Evolutionary conservation across 2,113 vertebrate species (phyloP).

Genomic region (Percopsis transmontana): DNA sequence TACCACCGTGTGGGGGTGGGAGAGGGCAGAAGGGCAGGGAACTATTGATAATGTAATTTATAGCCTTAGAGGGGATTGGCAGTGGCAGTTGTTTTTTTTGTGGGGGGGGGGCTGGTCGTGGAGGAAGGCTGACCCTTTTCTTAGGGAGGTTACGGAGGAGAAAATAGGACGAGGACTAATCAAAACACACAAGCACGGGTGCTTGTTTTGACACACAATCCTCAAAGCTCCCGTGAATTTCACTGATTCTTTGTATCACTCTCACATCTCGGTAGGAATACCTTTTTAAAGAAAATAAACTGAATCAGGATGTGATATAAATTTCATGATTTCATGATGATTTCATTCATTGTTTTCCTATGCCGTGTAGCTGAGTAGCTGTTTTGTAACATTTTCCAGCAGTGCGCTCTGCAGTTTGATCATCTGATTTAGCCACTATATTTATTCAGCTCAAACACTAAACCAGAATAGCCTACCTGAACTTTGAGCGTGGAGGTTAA

Average conservation of each 20-base stretch:
- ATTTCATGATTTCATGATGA: too few relatives aligned
- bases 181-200: background rate
- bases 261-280: background rate
- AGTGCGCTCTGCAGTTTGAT: conserved; percentile 27
- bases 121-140: conserved; percentile 13
- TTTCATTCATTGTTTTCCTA: background rate
- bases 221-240: background rate
- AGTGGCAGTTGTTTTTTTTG: conserved; percentile 20
- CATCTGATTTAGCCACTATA: conserved; percentile 10
- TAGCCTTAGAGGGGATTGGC: conserved; percentile 31
- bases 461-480: background rate
- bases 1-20: conserved; percentile 18
- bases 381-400: conserved; percentile 26
- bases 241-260: background rate
- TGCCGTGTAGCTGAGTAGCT: conserved; percentile 8
- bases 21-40: conserved; percentile 46
- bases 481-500: background rate
- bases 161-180: too few relatives aligned
- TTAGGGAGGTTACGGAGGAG: background rate
- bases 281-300: background rate
- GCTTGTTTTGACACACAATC: background rate
- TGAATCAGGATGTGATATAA: background rate
- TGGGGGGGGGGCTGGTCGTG: conserved; percentile 10
- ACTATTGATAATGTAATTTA: conserved; percentile 64
- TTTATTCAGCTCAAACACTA: conserved; percentile 32